Percentiles rank a stretch among this genome's conserved stretches.
phyloP scores from a whole-genome alignment of 2,113 vertebrate genomes.

The Callospermophilus lateralis region DNA sequence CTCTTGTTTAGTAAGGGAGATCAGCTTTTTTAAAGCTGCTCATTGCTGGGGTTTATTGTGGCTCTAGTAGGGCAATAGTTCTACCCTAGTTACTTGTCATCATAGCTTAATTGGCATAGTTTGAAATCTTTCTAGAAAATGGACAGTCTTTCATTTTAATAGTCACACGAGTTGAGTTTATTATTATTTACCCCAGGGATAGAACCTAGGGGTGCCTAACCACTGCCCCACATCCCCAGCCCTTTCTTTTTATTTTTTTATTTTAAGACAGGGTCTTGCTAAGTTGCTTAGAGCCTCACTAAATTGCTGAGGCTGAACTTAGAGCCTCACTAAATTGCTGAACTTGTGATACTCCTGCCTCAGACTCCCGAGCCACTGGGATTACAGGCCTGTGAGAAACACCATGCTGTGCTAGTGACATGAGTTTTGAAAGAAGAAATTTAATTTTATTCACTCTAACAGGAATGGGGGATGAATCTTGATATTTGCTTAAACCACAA shows the following conservation, averaged over 20 bases:
- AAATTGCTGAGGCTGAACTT: too few relatives aligned
- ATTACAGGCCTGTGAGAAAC: too few relatives aligned
- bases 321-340: too few relatives aligned
- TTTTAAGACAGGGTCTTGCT: too few relatives aligned
- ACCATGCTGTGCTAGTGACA: neutral
- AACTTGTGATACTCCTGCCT: too few relatives aligned
- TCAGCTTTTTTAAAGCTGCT: neutral
- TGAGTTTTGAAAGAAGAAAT: conserved; percentile 41
- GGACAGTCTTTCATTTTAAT: conserved; percentile 62
- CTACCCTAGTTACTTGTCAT: neutral
- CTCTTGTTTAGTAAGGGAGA: conserved; percentile 56
- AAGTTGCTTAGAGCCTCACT: too few relatives aligned
- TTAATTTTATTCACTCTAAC: conserved; percentile 29
- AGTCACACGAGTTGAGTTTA: neutral
- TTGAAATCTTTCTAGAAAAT: conserved; percentile 73
- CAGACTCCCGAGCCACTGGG: too few relatives aligned
- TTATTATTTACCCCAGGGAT: too few relatives aligned
- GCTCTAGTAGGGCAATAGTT: neutral
- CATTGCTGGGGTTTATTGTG: conserved; percentile 32
- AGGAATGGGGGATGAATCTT: neutral
- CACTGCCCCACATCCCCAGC: too few relatives aligned
- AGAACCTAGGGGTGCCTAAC: too few relatives aligned
- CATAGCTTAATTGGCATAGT: conserved; percentile 66
- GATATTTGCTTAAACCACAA: neutral
- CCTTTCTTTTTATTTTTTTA: neutral